Percentiles rank a stretch among this genome's conserved stretches.
These are phyloP conservation scores for Sipha flava DNA, from an alignment of 1,140 invertebrate species.

Conservation along the genomic window DNA sequence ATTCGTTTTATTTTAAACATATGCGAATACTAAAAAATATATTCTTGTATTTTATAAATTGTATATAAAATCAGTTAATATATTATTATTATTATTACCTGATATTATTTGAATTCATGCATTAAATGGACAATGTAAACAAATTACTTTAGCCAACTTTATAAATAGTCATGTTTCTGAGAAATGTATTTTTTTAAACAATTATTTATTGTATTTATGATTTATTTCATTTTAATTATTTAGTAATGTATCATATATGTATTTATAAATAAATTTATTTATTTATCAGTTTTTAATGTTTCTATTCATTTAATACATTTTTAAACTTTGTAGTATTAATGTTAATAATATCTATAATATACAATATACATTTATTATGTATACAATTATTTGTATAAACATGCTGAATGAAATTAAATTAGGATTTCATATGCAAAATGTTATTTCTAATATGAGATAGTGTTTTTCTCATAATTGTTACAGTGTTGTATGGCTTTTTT, in stretches of 20 bases:
- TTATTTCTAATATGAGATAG: too few species aligned
- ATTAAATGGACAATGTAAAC: background rate
- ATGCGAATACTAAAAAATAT: background rate
- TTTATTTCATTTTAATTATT: background rate
- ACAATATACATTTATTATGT: too few species aligned
- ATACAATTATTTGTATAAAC: too few species aligned
- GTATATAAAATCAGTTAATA: background rate
- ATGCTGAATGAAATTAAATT: too few species aligned
- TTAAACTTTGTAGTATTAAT: too few species aligned
- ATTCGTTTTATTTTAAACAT: background rate
- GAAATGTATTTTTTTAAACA: slow-evolving; percentile 4
- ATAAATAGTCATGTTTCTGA: background rate
- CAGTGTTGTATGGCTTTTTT: too few species aligned
- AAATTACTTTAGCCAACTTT: slow-evolving; percentile 4
- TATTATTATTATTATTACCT: background rate
- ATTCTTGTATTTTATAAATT: slow-evolving; percentile 1
- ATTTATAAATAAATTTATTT: slow-evolving; percentile 22
- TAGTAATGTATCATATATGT: slow-evolving; percentile 9
- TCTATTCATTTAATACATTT: too few species aligned
- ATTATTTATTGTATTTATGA: slow-evolving; percentile 10
- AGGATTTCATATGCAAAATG: too few species aligned
- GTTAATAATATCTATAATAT: too few species aligned
- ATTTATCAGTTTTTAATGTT: slow-evolving; percentile 11
- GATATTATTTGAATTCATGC: background rate
- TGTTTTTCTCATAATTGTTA: too few species aligned